Base-by-base conservation (phyloP, 2,888 invertebrate species). In the Ophion ellenae region DNA sequence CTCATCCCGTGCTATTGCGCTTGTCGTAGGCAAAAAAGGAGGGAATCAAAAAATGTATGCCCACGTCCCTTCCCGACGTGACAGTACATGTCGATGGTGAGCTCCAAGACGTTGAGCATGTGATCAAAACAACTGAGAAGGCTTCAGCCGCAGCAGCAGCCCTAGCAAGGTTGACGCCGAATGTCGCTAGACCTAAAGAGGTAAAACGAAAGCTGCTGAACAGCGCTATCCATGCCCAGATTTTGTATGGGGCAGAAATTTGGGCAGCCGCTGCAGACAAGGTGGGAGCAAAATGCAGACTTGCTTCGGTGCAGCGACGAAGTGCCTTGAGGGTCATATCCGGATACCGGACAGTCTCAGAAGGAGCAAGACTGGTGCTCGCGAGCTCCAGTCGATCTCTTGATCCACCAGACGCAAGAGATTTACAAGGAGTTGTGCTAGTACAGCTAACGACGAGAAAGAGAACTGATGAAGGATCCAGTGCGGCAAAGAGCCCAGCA, bases 181-280 rank as follows among this genome's bases (percentile, higher is more conserved):
- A n/a, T n/a, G n/a, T n/a, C n/a, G n/a, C n/a, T n/a, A n/a, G n/a
- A n/a, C n/a, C n/a, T n/a, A n/a, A n/a, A n/a, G n/a, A n/a, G n/a
- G n/a, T n/a, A n/a, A n/a, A n/a, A n/a, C n/a, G n/a, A n/a, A n/a
- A n/a, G n/a, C n/a, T n/a, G n/a, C n/a, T 87, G 20, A 76, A 71
- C 70, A 59, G 81, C 20, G 85, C 79, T 0, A 77, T 82, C 7
- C 70, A 86, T 36, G 84, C 87, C 32, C 74, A 63, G 32, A 71
- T 86, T 11, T 69, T 87, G 47, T 88, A 88, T 32, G 82, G 80
- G 64, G 86, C 83, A 0, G 63, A n/a, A n/a, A n/a, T n/a, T n/a
- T n/a, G n/a, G n/a, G n/a, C n/a, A n/a, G n/a, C n/a, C n/a, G n/a
- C n/a, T 0, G 24, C 40, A 14, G 24, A 66, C 14, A 73, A 66